Base-by-base conservation (phyloP, 1,140 invertebrate genomes). In the Pseudomyrmex sp. region DNA sequence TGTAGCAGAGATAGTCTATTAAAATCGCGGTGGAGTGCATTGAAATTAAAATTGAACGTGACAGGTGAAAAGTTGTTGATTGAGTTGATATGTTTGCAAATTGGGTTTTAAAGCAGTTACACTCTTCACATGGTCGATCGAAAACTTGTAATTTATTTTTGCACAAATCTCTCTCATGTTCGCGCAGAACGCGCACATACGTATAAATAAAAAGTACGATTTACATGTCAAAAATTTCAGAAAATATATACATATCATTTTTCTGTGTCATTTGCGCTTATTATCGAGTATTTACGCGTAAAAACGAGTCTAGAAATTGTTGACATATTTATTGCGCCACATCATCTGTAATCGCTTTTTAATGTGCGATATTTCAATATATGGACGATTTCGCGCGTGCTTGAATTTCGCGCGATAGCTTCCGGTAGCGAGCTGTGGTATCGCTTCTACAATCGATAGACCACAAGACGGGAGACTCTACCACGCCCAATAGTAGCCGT, bases 401-500 rank as follows among this genome's bases (percentile, higher is more conserved):
- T 87, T 26, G 13, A 85, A 87, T 59, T 4, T 73, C 12, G 48
- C 85, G 86, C 86, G 74, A 10, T 4, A 12, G 9, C 35, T 35
- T 35, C 9, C 18, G 0, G 8, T 0, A 13, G 56, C 18, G 8
- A 15, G 69, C 85, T 18, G 80, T 84, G 80, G 84, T 75, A 79
- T 75, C 26, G 69, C 72, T 59, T 10, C 68, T 54, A 15, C 84
- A 54, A 83, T 82, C 83, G 83, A 80, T 85, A 83, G 56, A 72
- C 69, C 62, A 83, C 23, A 84, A 84, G 52, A 26, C 75, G 84
- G 59, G 80, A 26, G 84, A 80, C 65, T 84, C 63, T 65, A 89
- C 85, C 88, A 89, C 88, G 88, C 88, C 87, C 88, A 89, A 89
- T 89, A 82, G 85, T 44, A 72, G 61, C 20, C 20, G 44, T 48